Conservation (phyloP, 1,140 invertebrate species). For the Phortica variegata region DNA sequence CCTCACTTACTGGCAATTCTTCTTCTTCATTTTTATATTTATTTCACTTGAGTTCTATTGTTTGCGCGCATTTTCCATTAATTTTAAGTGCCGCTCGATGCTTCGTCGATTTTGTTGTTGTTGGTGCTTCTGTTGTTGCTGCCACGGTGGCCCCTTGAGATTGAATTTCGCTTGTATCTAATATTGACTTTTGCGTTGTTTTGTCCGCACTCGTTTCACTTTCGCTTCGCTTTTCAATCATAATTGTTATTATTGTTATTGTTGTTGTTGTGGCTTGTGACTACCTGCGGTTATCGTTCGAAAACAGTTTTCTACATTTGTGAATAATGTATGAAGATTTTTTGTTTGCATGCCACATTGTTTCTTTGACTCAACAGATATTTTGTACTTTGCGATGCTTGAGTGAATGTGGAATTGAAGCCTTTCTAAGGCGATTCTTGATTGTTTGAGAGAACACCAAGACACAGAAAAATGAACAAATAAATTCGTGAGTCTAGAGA, state of each 20-base stretch:
- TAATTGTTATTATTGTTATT: slow-evolving; percentile 32
- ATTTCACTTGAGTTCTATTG: slow-evolving; percentile 40
- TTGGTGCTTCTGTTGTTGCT: neutral
- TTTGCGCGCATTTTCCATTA: slow-evolving; percentile 44
- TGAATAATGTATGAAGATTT: slow-evolving; percentile 34
- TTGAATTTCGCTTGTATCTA: slow-evolving; percentile 27
- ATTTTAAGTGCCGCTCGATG: slow-evolving; percentile 42
- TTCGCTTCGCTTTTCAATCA: slow-evolving; percentile 38
- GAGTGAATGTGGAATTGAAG: too few species aligned
- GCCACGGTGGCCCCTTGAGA: slow-evolving; percentile 7
- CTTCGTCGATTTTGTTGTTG: slow-evolving; percentile 8
- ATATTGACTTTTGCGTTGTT: slow-evolving; percentile 40
- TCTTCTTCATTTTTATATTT: slow-evolving; percentile 33
- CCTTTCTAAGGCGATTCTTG: too few species aligned
- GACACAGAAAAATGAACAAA: too few species aligned
- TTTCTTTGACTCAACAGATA: too few species aligned
- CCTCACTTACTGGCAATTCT: slow-evolving; percentile 1
- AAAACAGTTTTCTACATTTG: slow-evolving; percentile 20
- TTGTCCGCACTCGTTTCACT: too few species aligned
- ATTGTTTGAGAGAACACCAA: too few species aligned
- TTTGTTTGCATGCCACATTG: slow-evolving; percentile 8
- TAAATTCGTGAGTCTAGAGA: too few species aligned
- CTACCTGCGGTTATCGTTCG: slow-evolving; percentile 29
- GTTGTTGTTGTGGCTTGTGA: slow-evolving; percentile 18
- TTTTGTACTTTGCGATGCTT: too few species aligned